A percentile compares a stretch with the other conserved stretches of the same genome.
Conservation (phyloP, 1,140 invertebrate genomes). For the Nomia melanderi region DNA sequence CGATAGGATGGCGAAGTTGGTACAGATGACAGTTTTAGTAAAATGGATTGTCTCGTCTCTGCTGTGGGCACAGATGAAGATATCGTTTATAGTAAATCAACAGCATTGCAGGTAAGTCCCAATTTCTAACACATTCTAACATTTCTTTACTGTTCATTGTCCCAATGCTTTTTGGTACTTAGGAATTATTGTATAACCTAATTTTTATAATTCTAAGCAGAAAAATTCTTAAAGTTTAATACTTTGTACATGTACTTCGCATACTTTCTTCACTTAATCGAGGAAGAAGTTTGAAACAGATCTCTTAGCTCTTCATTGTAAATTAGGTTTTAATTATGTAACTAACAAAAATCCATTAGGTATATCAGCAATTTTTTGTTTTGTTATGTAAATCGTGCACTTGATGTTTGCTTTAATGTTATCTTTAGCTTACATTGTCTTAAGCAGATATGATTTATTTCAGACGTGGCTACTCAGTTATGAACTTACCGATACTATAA, state of each 20-base stretch:
- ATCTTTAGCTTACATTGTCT: not conserved
- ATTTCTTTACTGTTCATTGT: not conserved
- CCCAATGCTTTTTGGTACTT: not conserved
- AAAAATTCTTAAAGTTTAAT: not conserved
- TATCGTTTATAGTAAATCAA: constrained; percentile 97
- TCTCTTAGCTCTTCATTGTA: not conserved
- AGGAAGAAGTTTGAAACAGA: not conserved
- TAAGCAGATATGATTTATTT: constrained; percentile 62
- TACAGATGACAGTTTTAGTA: constrained; percentile 89
- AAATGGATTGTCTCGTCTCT: constrained; percentile 94
- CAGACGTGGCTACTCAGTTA: constrained; percentile 99
- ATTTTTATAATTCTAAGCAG: not conserved
- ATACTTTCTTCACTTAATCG: not conserved
- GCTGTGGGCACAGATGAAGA: constrained; percentile 96
- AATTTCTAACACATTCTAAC: not conserved
- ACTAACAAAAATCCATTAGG: not conserved
- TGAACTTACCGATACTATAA: constrained; percentile 97
- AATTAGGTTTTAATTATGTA: constrained; percentile 7
- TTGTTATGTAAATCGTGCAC: not conserved
- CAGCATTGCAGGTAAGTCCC: constrained; percentile 90
- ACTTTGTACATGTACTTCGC: not conserved
- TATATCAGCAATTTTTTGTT: not conserved
- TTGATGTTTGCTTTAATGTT: not conserved
- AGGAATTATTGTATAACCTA: constrained; percentile 15
- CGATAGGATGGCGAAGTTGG: constrained; percentile 86